phyloP scores from a whole-genome alignment of 2,888 invertebrate genomes.

The Pachycephus smyrnensis region DNA sequence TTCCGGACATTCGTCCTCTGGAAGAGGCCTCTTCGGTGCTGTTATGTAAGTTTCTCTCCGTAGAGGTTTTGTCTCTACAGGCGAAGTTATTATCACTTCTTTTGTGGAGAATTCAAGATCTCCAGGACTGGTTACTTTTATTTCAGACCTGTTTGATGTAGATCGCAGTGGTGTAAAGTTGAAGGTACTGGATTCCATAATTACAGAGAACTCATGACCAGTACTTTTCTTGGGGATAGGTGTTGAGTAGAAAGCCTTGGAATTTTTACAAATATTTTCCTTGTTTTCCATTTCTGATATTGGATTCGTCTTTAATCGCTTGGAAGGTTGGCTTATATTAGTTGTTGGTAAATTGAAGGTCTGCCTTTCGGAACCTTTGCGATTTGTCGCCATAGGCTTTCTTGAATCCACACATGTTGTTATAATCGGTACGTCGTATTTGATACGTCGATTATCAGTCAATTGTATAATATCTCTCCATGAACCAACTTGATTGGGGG shows the following conservation, averaged over 20 bases:
- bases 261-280: conserved; percentile 1
- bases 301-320: neutral
- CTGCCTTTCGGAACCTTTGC: neutral
- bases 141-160: conserved; percentile 12
- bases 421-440: conserved; percentile 2
- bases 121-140: conserved; percentile 50
- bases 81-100: conserved; percentile 30
- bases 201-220: conserved; percentile 25
- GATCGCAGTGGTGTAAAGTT: conserved; percentile 27
- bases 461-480: conserved; percentile 75
- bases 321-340: neutral
- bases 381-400: neutral
- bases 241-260: neutral
- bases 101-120: conserved; percentile 21
- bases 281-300: neutral
- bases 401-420: neutral
- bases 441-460: conserved; percentile 73
- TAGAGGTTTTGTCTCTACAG: conserved; percentile 21
- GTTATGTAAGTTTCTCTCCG: conserved; percentile 53
- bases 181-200: conserved; percentile 30
- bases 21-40: conserved; percentile 19
- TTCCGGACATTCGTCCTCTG: conserved; percentile 20
- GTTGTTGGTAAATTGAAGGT: neutral
- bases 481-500: conserved; percentile 71
- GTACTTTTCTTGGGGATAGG: neutral